Conservation (phyloP, 2,888 invertebrate species). For the Drosophila paramelanica region DNA sequence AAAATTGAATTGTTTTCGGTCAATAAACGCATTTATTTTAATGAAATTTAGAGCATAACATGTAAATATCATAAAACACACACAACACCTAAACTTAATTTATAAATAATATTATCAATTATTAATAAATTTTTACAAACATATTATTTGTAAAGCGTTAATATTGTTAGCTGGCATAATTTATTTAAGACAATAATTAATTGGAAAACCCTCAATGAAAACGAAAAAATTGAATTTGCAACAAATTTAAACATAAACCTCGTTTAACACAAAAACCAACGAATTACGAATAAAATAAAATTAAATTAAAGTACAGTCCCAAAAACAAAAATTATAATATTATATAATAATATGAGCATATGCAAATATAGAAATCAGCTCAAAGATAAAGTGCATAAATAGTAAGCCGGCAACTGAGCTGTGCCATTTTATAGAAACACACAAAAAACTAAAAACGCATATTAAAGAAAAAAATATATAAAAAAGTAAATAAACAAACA, state of each 20-base stretch:
- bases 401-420: conserved; percentile 19
- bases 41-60: conserved; percentile 41
- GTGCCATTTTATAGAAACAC: conserved; percentile 45
- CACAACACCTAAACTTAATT: conserved; percentile 8
- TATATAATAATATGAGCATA: conserved; percentile 3
- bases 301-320: conserved; percentile 6
- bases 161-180: conserved; percentile 73
- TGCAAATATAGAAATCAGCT: conserved; percentile 28
- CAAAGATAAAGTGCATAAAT: conserved; percentile 20
- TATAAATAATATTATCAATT: conserved; percentile 19
- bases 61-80: conserved; percentile 59
- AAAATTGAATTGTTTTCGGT: conserved; percentile 41
- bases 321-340: neutral
- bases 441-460: conserved; percentile 2
- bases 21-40: conserved; percentile 73
- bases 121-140: conserved; percentile 17
- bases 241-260: conserved; percentile 27
- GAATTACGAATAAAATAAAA: conserved; percentile 37
- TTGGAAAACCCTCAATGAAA: conserved; percentile 37
- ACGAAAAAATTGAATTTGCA: conserved; percentile 10
- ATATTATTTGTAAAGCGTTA: conserved; percentile 42
- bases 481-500: conserved; percentile 31
- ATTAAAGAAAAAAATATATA: conserved; percentile 10
- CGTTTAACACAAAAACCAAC: conserved; percentile 44
- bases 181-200: conserved; percentile 81